phyloP scores from a whole-genome alignment of 2,888 invertebrate species.

The Aphodius sticticus region DNA sequence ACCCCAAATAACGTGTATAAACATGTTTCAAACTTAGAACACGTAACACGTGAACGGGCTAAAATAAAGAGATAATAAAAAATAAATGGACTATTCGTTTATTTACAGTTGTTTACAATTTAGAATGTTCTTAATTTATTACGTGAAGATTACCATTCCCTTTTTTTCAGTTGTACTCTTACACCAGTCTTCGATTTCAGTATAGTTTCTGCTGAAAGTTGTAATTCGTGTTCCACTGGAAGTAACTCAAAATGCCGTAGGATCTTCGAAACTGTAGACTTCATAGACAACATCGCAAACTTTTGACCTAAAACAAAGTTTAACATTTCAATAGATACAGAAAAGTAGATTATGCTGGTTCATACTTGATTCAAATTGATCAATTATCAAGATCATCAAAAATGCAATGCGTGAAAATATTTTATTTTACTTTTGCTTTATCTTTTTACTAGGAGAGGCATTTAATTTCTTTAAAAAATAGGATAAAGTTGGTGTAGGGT shows the following conservation, averaged over 20 bases:
- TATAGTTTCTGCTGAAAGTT: slow-evolving; percentile 9
- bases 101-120: neutral
- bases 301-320: slow-evolving; percentile 10
- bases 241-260: neutral
- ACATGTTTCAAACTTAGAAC: no score
- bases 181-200: slow-evolving; percentile 14
- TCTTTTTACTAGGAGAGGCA: no score
- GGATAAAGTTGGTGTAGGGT: no score
- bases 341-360: no score
- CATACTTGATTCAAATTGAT: no score
- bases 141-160: neutral
- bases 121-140: neutral
- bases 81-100: neutral
- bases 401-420: no score
- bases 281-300: slow-evolving; percentile 16
- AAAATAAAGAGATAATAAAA: no score
- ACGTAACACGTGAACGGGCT: no score
- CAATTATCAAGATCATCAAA: no score
- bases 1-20: no score
- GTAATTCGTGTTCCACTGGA: slow-evolving; percentile 4
- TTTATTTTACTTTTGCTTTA: no score
- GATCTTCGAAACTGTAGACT: slow-evolving; percentile 13
- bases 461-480: no score
- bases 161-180: slow-evolving; percentile 4
- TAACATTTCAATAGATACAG: neutral